Base-by-base conservation (phyloP, 2,113 vertebrate genomes). In the Raphicerus campestris region DNA sequence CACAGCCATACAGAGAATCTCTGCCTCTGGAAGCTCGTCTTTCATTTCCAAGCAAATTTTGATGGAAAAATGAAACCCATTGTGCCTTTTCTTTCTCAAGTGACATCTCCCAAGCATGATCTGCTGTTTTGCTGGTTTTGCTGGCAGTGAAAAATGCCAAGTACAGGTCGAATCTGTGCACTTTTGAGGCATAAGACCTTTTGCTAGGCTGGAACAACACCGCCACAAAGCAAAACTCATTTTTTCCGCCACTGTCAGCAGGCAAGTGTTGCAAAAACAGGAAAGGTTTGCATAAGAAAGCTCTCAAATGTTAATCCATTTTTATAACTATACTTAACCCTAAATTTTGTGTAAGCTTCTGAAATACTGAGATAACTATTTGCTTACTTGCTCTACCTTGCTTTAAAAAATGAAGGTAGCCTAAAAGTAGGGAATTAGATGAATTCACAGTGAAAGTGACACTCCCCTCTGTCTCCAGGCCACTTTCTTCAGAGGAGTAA, bases 81-180 rank as follows among this genome's bases (percentile, higher is more conserved):
- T 97, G 96, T 97, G 89, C 60, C 80, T 97, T 96, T 97, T 97
- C 89, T 94, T 63, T 97, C 96, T 95, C 96, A 93, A 96, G 63
- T 94, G 91, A 96, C 94, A 97, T 93, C 96, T 95, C 70, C 86
- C 91, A 89, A 97, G 93, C 70, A 96, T 10, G 24, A 80, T 95
- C 85, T 89, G 91, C 95, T 96, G n/a, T 96, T 95, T 88, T 94
- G 39, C 70, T 89, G 84, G 94, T 84, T 97, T 96, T 93, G 6
- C 83, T 95, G 97, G 91, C 85, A 96, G 49, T 97, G 91, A 96
- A 93, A 98, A 98, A 95, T 95, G 87, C 63, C 92, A 97, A 42
- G 73, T 35, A 58, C 86, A 85, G 73, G 95, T 95, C 63, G 53
- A 97, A 80, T 66, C 47, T 82, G 24, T 95, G 89, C 89, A 94